Evolutionary conservation across 2,113 vertebrate genomes (phyloP).

Genomic region (Phrynosoma blainvillii): DNA sequence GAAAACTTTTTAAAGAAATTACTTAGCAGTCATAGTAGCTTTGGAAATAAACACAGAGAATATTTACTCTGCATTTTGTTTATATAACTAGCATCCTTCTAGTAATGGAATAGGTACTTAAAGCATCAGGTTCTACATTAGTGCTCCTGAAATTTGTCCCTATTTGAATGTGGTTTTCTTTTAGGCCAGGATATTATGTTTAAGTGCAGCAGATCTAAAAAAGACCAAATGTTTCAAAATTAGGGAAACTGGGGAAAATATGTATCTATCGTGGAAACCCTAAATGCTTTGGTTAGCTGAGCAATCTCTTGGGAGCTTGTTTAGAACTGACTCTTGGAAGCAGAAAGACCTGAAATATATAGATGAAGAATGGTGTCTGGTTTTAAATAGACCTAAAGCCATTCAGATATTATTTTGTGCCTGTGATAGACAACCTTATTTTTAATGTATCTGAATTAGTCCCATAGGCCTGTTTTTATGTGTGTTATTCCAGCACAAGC

Average conservation of each 20-base stretch:
- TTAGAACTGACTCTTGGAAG: not conserved
- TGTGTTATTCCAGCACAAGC: no score
- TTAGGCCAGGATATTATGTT: conserved; percentile 6
- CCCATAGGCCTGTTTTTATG: not conserved
- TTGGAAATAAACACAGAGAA: conserved; percentile 30
- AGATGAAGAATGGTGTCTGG: not conserved
- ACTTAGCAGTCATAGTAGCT: not conserved
- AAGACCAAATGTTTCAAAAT: not conserved
- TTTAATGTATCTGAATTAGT: not conserved
- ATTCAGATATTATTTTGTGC: not conserved
- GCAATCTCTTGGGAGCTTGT: conserved; percentile 25
- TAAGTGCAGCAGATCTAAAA: conserved; percentile 6
- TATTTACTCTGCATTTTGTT: conserved; percentile 4
- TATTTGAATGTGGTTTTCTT: not conserved
- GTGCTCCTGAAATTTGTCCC: not conserved
- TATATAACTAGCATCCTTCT: conserved; percentile 21
- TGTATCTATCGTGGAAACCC: not conserved
- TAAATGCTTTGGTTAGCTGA: conserved; percentile 9
- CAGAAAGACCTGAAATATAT: not conserved
- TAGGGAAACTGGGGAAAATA: not conserved
- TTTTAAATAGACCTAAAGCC: not conserved
- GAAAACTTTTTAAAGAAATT: not conserved
- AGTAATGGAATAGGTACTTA: conserved; percentile 5
- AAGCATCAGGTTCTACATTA: not conserved
- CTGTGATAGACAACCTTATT: not conserved